Evolutionary conservation across 2,888 invertebrate species (phyloP).

Genomic region (Anodontia alba): DNA sequence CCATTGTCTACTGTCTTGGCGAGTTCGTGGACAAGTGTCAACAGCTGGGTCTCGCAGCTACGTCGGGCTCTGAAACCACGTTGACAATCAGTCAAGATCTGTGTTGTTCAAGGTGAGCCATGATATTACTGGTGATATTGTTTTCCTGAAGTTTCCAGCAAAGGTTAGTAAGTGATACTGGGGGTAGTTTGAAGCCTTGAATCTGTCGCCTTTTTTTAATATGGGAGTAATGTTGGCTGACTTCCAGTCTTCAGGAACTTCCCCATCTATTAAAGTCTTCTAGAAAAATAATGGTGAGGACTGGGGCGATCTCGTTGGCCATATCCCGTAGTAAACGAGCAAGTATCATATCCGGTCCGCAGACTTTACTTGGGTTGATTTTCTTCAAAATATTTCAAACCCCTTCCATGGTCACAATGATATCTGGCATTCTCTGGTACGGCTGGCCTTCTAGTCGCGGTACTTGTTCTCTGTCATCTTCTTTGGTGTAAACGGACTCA

Average conservation of each 20-base stretch:
- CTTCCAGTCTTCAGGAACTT: constrained; percentile 30
- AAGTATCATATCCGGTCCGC: constrained; percentile 27
- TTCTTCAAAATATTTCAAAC: constrained; percentile 25
- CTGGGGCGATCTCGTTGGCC: constrained; percentile 21
- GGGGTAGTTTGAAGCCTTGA: constrained; percentile 28
- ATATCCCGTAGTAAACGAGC: constrained; percentile 25
- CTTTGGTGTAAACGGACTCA: constrained; percentile 18
- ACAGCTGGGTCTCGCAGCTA: too few species aligned
- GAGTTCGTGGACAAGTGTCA: too few species aligned
- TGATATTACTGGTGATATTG: constrained; percentile 11
- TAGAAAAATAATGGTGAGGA: constrained; percentile 21
- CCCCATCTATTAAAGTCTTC: constrained; percentile 19
- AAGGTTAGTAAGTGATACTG: constrained; percentile 24
- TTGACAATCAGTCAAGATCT: too few species aligned
- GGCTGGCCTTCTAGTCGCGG: constrained; percentile 22
- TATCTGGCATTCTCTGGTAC: constrained; percentile 15
- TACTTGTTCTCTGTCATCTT: constrained; percentile 18
- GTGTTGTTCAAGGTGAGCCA: constrained; percentile 5
- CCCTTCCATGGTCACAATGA: constrained; percentile 16
- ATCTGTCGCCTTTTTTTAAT: constrained; percentile 31
- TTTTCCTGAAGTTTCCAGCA: constrained; percentile 18
- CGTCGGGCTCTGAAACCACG: too few species aligned
- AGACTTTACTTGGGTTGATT: constrained; percentile 25
- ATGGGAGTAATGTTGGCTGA: constrained; percentile 31
- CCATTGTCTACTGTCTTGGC: too few species aligned